These are phyloP conservation scores for Physeter macrocephalus DNA, from an alignment of 2,113 vertebrate species.

Conservation along the genomic window DNA sequence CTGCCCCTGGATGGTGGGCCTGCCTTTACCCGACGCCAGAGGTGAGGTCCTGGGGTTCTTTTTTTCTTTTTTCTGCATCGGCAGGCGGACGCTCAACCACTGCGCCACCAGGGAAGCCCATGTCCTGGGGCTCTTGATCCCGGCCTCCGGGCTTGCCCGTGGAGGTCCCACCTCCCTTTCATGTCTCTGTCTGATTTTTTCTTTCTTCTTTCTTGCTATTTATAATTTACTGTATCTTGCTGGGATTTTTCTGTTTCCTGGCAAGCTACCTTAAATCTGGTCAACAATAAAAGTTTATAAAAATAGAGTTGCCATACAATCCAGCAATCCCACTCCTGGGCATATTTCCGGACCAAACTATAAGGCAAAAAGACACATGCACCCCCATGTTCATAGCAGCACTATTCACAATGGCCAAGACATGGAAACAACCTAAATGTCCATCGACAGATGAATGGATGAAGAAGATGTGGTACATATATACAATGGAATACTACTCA, in stretches of 20 bases:
- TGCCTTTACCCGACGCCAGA: too few relatives aligned
- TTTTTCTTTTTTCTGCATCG: too few relatives aligned
- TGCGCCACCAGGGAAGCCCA: too few relatives aligned
- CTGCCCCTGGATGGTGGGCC: not conserved
- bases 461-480: too few relatives aligned
- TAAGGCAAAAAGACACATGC: not conserved
- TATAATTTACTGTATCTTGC: not conserved
- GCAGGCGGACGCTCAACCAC: too few relatives aligned
- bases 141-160: accelerated
- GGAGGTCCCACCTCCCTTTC: not conserved
- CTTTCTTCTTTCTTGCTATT: not conserved
- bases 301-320: not conserved
- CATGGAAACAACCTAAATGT: too few relatives aligned
- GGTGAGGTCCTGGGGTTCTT: not conserved
- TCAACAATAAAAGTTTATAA: not conserved
- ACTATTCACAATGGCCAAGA: too few relatives aligned
- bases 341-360: not conserved
- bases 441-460: too few relatives aligned
- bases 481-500: not conserved
- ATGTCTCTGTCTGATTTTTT: not conserved
- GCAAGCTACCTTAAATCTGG: not conserved
- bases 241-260: not conserved
- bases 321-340: not conserved
- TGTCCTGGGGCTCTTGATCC: not conserved
- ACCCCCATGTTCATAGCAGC: too few relatives aligned